Conservation (phyloP, 2,797 vertebrate species). For the Neosilurus mollespiculum region DNA sequence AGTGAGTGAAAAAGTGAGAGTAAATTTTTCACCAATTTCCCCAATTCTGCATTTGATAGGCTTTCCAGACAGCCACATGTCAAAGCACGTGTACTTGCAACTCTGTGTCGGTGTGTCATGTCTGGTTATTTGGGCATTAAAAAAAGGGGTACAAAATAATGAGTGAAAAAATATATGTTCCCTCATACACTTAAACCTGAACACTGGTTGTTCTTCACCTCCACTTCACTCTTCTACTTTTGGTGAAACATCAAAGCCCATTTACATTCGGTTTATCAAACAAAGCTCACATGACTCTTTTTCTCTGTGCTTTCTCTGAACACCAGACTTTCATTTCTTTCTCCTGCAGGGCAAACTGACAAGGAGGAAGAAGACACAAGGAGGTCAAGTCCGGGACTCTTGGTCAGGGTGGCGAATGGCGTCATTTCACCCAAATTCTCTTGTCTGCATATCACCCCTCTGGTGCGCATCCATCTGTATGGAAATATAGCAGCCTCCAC, state of each 20-base stretch:
- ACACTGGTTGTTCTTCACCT: too few relatives aligned
- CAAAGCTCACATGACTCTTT: neutral
- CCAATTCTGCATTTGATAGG: too few relatives aligned
- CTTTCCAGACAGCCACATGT: neutral
- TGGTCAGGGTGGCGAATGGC: slow-evolving; percentile 58
- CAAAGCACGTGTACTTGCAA: neutral
- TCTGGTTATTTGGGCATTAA: neutral
- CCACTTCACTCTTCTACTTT: neutral
- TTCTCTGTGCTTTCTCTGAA: neutral
- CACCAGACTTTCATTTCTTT: slow-evolving; percentile 30
- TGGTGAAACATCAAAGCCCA: neutral
- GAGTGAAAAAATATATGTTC: neutral
- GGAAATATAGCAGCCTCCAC: slow-evolving; percentile 92
- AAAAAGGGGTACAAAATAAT: neutral
- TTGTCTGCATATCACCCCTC: slow-evolving; percentile 85
- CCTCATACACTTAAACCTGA: neutral
- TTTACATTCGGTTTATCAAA: neutral
- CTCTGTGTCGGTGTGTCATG: neutral
- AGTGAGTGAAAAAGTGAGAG: too few relatives aligned
- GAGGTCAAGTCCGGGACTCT: slow-evolving; percentile 45
- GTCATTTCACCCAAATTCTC: slow-evolving; percentile 56
- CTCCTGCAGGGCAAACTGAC: slow-evolving; percentile 35
- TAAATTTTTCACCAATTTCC: too few relatives aligned
- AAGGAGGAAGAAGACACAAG: slow-evolving; percentile 44
- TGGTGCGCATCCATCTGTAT: slow-evolving; percentile 99